These are phyloP conservation scores for Drymodes brunneopygia DNA, from an alignment of 2,113 vertebrate species.

Conservation along the genomic window DNA sequence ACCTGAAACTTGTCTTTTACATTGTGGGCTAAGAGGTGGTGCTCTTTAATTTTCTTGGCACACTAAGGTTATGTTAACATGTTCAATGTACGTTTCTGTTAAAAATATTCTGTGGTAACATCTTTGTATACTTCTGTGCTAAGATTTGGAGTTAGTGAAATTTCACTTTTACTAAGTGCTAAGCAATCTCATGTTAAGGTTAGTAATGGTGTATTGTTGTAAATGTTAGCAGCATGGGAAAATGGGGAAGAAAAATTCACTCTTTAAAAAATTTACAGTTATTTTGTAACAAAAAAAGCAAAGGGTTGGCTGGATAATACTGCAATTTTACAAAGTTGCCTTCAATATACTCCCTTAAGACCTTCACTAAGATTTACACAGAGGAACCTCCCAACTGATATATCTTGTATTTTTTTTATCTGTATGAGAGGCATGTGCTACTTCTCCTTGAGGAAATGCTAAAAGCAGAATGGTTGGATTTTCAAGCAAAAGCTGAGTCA, in stretches of 20 bases:
- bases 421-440: background rate
- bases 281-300: background rate
- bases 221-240: background rate
- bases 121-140: background rate
- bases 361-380: background rate
- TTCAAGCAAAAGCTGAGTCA: background rate
- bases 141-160: background rate
- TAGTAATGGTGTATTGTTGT: background rate
- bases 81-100: background rate
- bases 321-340: background rate
- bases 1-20: background rate
- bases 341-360: background rate
- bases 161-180: background rate
- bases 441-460: background rate
- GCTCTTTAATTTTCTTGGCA: background rate
- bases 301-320: accelerated
- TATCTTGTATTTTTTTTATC: background rate
- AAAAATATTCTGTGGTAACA: background rate
- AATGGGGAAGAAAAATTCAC: background rate
- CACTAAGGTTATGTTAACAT: background rate
- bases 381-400: background rate
- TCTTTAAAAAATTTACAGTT: background rate
- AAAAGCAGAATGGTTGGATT: background rate
- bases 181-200: background rate
- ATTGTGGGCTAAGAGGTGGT: background rate